Evolutionary conservation across 2,113 vertebrate species (phyloP).

Genomic region (Ctenodactylus gundi): DNA sequence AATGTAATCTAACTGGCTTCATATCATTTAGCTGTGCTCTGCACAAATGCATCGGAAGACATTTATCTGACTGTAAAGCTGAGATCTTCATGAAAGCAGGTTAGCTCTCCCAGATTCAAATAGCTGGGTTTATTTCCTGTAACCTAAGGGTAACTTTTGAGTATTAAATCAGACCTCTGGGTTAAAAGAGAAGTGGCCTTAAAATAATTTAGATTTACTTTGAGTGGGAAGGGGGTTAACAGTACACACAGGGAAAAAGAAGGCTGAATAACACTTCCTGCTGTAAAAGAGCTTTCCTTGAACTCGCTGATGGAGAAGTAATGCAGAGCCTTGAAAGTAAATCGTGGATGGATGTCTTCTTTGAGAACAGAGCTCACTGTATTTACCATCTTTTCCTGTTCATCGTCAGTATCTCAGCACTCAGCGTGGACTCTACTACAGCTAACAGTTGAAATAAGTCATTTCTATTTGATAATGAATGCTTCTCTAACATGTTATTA

Average conservation of each 20-base stretch:
- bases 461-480: conserved; percentile 79
- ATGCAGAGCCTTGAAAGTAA: conserved; percentile 56
- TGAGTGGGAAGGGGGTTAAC: conserved; percentile 44
- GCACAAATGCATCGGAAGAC: conserved; percentile 59
- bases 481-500: conserved; percentile 76
- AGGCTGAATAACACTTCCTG: conserved; percentile 45
- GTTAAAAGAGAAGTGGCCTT: conserved; percentile 65
- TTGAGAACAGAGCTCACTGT: conserved; percentile 70
- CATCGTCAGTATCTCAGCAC: conserved; percentile 77
- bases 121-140: conserved; percentile 64
- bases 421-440: conserved; percentile 66
- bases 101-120: conserved; percentile 58
- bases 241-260: conserved; percentile 48
- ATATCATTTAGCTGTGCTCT: conserved; percentile 53
- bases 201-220: conserved; percentile 71
- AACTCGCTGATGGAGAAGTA: conserved; percentile 79
- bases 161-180: conserved; percentile 69
- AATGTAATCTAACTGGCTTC: conserved; percentile 54
- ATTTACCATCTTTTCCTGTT: conserved; percentile 75
- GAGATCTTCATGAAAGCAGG: conserved; percentile 67
- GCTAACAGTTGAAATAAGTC: conserved; percentile 77
- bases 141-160: conserved; percentile 61
- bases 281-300: conserved; percentile 70
- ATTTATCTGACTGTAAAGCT: conserved; percentile 65
- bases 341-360: conserved; percentile 69